Evolutionary conservation across 1,140 invertebrate species (phyloP), one percentile per base, ranked within the genome.

Genomic region (Bradysia coprophila): DNA sequence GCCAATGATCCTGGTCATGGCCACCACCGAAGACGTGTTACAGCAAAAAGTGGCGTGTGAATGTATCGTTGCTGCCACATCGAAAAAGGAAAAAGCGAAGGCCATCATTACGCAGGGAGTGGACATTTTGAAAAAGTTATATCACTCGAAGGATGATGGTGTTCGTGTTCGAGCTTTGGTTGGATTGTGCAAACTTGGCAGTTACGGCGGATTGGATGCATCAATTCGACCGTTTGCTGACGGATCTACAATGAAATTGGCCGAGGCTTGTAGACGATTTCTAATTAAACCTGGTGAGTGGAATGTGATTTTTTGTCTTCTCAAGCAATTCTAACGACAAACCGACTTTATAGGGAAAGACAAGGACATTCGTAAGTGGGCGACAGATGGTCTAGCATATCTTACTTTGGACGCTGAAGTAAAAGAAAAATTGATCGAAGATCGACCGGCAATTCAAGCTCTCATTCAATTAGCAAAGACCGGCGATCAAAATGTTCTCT

Each of bases 351-450:
- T 28, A 28, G 24, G 76, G 3, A 90, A 93, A 57, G 85, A 95
- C 53, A 72, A 76, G 45, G 88, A 94, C 52, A 78, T 95, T 59
- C 69, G 87, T 39, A 82, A 88, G 53, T 98, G 93, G 92, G 92
- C 94, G 1, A 86, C 90, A 20, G 96, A 99, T 67, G 95, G 94
- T 11, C 66, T 99, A 0, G 94, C 94, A 0, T 99, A 97, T 59
- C 66, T 99, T 2, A 95, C 93, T 4, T 69, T 99, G 28, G 94
- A 99, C 69, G 96, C 91, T 10, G 94, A 98, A 63, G 89, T 98
- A 1, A 99, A 99, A 57, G 94, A 99, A 59, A 92, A 91, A 57
- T 60, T 99, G 10, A 78, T 94, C 18, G 81, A 89, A 54, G 92
- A 98, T 55, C 71, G 69, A 46, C 54, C 72, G 34, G 83, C 90